Conservation (phyloP, 2,113 vertebrate species). For the Pseudois nayaur region DNA sequence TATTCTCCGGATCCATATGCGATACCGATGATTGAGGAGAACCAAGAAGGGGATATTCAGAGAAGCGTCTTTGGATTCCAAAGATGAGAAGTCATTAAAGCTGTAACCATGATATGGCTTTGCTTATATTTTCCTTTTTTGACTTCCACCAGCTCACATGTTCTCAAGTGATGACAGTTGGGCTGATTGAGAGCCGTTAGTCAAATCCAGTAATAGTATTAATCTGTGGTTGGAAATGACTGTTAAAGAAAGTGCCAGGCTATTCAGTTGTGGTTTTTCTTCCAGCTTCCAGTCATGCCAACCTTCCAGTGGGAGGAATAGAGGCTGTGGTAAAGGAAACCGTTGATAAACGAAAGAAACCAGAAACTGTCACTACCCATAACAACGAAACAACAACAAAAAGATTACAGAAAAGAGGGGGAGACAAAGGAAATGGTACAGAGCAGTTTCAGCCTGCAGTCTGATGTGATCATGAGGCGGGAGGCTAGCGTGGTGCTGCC, state of each 20-base stretch:
- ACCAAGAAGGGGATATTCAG: not conserved
- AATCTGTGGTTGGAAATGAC: conserved; percentile 84
- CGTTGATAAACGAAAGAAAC: conserved; percentile 83
- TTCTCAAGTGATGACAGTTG: conserved; percentile 77
- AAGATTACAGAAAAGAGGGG: conserved; percentile 38
- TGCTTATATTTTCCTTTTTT: conserved; percentile 57
- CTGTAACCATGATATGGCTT: not conserved
- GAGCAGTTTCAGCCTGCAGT: not conserved
- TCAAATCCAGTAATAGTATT: conserved; percentile 82
- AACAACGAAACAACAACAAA: conserved; percentile 67
- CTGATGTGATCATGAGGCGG: not conserved
- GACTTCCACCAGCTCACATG: conserved; percentile 50
- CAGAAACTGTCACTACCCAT: conserved; percentile 81
- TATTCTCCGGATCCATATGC: not conserved
- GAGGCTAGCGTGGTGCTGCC: not conserved
- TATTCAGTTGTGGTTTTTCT: conserved; percentile 86
- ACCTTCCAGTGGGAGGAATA: conserved; percentile 80
- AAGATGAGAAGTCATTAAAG: conserved; percentile 2
- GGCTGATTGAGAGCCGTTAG: conserved; percentile 85
- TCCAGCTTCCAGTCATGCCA: conserved; percentile 82
- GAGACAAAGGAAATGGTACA: conserved; percentile 41
- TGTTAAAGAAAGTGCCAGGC: conserved; percentile 78
- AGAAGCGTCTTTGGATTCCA: not conserved
- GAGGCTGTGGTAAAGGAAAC: conserved; percentile 82
- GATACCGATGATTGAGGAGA: not conserved